These are phyloP conservation scores for Tetramorium simillimum DNA, from an alignment of 1,140 invertebrate species.

Conservation along the genomic window DNA sequence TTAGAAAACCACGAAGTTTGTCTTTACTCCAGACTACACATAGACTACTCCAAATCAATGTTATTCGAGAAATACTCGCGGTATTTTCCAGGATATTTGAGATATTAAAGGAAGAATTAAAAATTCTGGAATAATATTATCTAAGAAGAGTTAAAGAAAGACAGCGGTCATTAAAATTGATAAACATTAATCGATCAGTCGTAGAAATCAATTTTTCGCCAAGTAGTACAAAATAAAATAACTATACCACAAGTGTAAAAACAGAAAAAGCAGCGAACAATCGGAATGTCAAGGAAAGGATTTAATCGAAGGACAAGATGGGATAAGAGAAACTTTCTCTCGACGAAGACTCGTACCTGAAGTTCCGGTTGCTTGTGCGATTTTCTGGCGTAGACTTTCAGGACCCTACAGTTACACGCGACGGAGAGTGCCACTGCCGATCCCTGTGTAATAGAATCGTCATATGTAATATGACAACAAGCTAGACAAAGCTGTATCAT, in stretches of 20 bases:
- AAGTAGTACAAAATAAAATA: neutral
- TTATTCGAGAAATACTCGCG: neutral
- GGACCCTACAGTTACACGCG: conserved; percentile 88
- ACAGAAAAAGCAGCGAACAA: neutral
- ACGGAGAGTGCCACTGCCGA: conserved; percentile 88
- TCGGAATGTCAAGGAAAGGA: neutral
- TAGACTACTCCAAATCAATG: neutral
- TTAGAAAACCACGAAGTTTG: neutral
- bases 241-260: neutral
- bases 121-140: neutral
- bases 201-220: neutral
- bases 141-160: neutral
- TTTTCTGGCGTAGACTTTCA: conserved; percentile 86
- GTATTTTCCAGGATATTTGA: neutral
- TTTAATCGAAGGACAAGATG: neutral
- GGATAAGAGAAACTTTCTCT: neutral
- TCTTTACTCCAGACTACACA: neutral
- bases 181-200: neutral
- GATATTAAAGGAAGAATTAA: neutral
- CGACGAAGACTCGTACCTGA: conserved; percentile 74
- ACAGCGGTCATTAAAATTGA: neutral
- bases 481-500: neutral
- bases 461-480: neutral
- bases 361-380: conserved; percentile 81
- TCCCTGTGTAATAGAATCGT: conserved; percentile 82